A percentile compares a stretch with the other conserved stretches of the same genome.
Conservation (phyloP, 2,113 vertebrate species). For the Dendrocopos noguchii region DNA sequence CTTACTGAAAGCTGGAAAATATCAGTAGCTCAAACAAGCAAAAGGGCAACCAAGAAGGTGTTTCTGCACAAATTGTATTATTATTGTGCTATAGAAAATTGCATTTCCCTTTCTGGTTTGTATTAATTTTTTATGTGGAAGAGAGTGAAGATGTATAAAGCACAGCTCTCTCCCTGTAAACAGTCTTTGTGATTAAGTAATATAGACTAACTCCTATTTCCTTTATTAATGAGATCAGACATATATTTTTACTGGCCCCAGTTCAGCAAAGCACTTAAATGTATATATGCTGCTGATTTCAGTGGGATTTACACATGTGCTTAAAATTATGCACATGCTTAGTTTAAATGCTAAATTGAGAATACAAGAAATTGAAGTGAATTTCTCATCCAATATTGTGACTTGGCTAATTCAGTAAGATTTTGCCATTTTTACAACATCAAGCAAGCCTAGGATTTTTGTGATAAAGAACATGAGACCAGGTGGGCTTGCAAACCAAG, state of each 20-base stretch:
- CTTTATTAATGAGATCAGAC: slow-evolving; percentile 21
- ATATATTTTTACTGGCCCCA: slow-evolving; percentile 19
- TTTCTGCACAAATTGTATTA: neutral
- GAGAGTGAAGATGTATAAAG: neutral
- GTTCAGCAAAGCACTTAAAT: slow-evolving; percentile 50
- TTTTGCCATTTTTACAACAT: neutral
- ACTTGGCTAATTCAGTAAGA: neutral
- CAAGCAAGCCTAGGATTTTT: neutral
- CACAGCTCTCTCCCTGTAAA: neutral
- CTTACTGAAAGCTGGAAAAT: neutral
- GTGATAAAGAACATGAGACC: neutral
- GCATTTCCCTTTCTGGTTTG: neutral
- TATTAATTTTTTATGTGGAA: neutral
- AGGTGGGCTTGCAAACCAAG: neutral
- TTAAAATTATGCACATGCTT: slow-evolving; percentile 25
- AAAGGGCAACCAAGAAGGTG: neutral
- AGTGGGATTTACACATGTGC: neutral
- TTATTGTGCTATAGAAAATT: neutral
- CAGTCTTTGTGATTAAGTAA: neutral
- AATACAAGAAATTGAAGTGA: neutral
- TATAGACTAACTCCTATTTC: slow-evolving; percentile 3
- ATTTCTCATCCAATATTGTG: neutral
- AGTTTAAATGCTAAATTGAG: neutral
- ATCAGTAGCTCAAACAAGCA: neutral
- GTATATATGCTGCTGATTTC: slow-evolving; percentile 31